phyloP scores from a whole-genome alignment of 2,797 vertebrate species.

The Meda fulgida region DNA sequence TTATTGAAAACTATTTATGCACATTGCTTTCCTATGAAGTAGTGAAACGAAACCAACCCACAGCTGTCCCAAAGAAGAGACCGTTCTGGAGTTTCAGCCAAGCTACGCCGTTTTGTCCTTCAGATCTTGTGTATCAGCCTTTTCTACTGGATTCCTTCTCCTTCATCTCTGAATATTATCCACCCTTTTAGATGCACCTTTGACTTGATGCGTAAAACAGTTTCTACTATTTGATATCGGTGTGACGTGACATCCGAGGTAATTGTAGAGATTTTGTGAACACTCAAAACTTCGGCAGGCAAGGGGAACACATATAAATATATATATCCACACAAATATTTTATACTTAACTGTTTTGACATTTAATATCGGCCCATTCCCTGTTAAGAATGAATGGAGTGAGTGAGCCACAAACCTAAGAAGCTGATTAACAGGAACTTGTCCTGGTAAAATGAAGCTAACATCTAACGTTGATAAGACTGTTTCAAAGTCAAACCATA shows the following conservation, averaged over 20 bases:
- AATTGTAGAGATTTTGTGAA: slow-evolving; percentile 25
- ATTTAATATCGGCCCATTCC: slow-evolving; percentile 28
- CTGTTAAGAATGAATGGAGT: slow-evolving; percentile 18
- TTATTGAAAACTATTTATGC: slow-evolving; percentile 75
- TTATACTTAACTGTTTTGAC: slow-evolving; percentile 49
- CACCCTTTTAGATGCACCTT: slow-evolving; percentile 47
- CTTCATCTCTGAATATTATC: slow-evolving; percentile 26
- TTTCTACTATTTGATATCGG: slow-evolving; percentile 51
- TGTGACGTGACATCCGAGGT: slow-evolving; percentile 22
- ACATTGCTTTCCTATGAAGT: slow-evolving; percentile 66
- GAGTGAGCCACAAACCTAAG: slow-evolving; percentile 36
- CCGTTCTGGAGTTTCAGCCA: slow-evolving; percentile 55
- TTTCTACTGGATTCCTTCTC: slow-evolving; percentile 41
- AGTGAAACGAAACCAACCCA: slow-evolving; percentile 55
- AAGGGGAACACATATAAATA: slow-evolving; percentile 15
- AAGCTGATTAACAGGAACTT: slow-evolving; percentile 74
- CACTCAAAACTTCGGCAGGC: slow-evolving; percentile 16
- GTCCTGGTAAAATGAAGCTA: slow-evolving; percentile 78
- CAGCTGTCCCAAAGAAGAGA: slow-evolving; percentile 63
- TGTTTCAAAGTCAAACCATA: neutral
- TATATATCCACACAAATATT: neutral
- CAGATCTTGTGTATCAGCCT: slow-evolving; percentile 46
- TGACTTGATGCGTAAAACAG: slow-evolving; percentile 27
- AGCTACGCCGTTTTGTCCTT: slow-evolving; percentile 51
- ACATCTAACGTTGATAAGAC: slow-evolving; percentile 25